These are phyloP conservation scores for Scotopteryx bipunctaria DNA, from an alignment of 2,888 invertebrate genomes.

Conservation along the genomic window DNA sequence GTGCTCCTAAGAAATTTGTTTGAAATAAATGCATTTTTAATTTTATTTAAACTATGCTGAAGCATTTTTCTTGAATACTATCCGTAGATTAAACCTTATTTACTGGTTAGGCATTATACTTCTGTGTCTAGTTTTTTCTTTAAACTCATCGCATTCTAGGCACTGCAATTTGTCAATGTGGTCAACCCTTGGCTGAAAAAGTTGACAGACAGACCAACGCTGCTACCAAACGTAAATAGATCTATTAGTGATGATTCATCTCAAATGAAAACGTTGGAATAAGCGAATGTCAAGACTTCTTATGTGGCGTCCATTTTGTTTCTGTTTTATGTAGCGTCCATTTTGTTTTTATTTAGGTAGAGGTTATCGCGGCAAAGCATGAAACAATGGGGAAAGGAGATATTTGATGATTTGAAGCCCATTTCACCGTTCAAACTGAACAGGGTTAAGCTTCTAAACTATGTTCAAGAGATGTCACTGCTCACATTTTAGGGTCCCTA, in stretches of 20 bases:
- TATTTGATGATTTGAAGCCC: too few relatives aligned
- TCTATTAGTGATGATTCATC: conserved; percentile 24
- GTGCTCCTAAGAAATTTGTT: too few relatives aligned
- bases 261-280: conserved; percentile 19
- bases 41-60: too few relatives aligned
- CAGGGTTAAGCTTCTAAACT: too few relatives aligned
- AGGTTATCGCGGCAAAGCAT: too few relatives aligned
- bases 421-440: too few relatives aligned
- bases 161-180: conserved; percentile 37
- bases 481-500: too few relatives aligned
- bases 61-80: too few relatives aligned
- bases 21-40: too few relatives aligned
- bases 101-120: conserved; percentile 2
- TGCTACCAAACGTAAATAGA: conserved; percentile 19
- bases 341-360: conserved; percentile 5
- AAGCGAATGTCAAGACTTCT: conserved; percentile 3
- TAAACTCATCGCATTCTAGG: conserved; percentile 14
- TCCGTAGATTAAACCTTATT: too few relatives aligned
- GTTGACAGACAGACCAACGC: conserved; percentile 15
- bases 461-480: too few relatives aligned
- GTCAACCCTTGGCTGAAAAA: conserved; percentile 35
- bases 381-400: too few relatives aligned
- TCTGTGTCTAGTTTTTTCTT: conserved; percentile 18
- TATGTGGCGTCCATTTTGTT: neutral
- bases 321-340: neutral